Evolutionary conservation across 2,888 invertebrate species (phyloP).

Genomic region (Frankliniella intonsa): DNA sequence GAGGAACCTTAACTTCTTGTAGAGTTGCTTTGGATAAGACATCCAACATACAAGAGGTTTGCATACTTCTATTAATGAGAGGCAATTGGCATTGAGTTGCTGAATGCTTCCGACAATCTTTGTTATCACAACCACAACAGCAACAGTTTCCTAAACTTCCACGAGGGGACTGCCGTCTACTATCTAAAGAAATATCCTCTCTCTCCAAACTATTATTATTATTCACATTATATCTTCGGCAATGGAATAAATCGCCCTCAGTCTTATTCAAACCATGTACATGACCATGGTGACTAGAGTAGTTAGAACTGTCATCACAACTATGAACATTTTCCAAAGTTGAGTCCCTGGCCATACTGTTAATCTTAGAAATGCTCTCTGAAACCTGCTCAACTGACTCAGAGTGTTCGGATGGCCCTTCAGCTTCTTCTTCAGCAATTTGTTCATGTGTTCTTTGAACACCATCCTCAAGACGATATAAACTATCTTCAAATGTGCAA

Average conservation of each 20-base stretch:
- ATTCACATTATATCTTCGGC: slow-evolving; percentile 44
- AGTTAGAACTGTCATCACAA: slow-evolving; percentile 49
- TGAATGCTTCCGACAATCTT: slow-evolving; percentile 40
- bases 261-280: slow-evolving; percentile 25
- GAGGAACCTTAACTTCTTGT: not conserved
- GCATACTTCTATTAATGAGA: slow-evolving; percentile 68
- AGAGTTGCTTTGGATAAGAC: slow-evolving; percentile 20
- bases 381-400: slow-evolving; percentile 51
- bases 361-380: slow-evolving; percentile 47
- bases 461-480: slow-evolving; percentile 45
- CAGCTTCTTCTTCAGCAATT: slow-evolving; percentile 53
- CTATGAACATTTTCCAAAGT: slow-evolving; percentile 48
- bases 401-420: slow-evolving; percentile 40
- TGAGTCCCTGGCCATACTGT: slow-evolving; percentile 46
- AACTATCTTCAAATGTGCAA: slow-evolving; percentile 46
- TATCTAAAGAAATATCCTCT: slow-evolving; percentile 35
- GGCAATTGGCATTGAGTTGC: slow-evolving; percentile 54
- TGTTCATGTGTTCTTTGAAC: slow-evolving; percentile 47
- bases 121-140: slow-evolving; percentile 27
- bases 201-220: slow-evolving; percentile 52
- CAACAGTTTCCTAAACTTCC: slow-evolving; percentile 14
- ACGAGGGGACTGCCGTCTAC: not conserved
- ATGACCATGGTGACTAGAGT: slow-evolving; percentile 15
- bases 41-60: slow-evolving; percentile 57
- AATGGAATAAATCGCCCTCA: slow-evolving; percentile 38